Evolutionary conservation across 2,888 invertebrate genomes (phyloP).

Genomic region (Monochamus alternatus): DNA sequence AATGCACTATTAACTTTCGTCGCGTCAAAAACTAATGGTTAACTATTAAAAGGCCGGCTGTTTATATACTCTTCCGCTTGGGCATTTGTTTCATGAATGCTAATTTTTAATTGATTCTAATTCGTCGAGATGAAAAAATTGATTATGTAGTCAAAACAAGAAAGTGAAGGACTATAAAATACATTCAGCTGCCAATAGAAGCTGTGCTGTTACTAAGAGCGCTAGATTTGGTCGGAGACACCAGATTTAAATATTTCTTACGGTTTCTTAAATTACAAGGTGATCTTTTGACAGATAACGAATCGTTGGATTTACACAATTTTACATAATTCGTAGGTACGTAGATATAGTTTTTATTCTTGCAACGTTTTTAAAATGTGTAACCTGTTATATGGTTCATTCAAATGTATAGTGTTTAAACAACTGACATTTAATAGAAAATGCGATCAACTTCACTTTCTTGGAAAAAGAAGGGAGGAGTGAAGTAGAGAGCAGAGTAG

Average conservation of each 20-base stretch:
- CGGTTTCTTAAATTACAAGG: not conserved
- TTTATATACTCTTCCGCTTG: conserved; percentile 15
- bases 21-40: conserved; percentile 4
- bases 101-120: conserved; percentile 2
- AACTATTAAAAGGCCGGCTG: not conserved
- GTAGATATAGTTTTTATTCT: too few species aligned
- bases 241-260: not conserved
- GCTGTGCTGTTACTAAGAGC: conserved; percentile 1
- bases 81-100: not conserved
- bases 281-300: not conserved
- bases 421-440: too few species aligned
- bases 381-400: not conserved
- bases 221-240: not conserved
- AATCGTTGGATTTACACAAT: too few species aligned
- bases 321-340: too few species aligned
- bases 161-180: conserved; percentile 29
- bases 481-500: too few species aligned
- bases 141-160: not conserved
- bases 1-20: not conserved
- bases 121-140: conserved; percentile 2
- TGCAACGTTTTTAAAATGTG: too few species aligned
- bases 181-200: not conserved
- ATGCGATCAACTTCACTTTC: too few species aligned
- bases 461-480: too few species aligned
- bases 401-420: not conserved